These are phyloP conservation scores for Pelobates cultripes DNA, from an alignment of 2,797 vertebrate genomes.

Conservation along the genomic window DNA sequence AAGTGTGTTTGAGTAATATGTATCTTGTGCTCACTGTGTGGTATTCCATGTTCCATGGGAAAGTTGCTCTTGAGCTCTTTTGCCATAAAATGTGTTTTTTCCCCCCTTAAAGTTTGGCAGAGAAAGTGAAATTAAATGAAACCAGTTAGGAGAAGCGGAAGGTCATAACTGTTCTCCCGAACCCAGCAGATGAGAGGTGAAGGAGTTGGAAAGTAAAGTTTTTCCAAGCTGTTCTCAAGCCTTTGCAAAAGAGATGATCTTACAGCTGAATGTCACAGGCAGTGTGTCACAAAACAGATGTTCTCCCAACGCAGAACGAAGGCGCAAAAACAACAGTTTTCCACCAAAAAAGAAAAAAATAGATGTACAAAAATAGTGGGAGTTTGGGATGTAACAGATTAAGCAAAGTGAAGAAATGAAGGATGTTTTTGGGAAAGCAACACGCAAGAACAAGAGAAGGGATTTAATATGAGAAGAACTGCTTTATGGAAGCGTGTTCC, in stretches of 20 bases:
- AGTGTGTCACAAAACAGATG: conserved; percentile 41
- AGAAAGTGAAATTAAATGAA: conserved; percentile 53
- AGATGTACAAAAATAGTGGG: conserved; percentile 14
- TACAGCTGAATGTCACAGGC: conserved; percentile 47
- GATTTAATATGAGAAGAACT: not conserved
- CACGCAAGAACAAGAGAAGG: not conserved
- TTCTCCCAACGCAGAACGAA: conserved; percentile 34
- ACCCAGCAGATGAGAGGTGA: conserved; percentile 51
- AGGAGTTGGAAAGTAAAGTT: conserved; percentile 45
- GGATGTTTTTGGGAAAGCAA: not conserved
- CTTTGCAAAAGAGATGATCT: conserved; percentile 18
- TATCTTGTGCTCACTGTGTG: conserved; percentile 22
- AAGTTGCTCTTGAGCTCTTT: conserved; percentile 26
- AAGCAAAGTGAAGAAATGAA: not conserved
- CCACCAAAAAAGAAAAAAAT: not conserved
- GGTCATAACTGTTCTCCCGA: conserved; percentile 52
- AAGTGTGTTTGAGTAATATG: not conserved
- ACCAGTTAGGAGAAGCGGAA: conserved; percentile 48
- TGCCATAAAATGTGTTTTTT: conserved; percentile 42
- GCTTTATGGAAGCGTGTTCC: not conserved
- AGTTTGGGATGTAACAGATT: conserved; percentile 32
- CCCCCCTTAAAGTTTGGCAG: conserved; percentile 45
- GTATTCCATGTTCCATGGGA: conserved; percentile 36
- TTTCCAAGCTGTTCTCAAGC: conserved; percentile 54
- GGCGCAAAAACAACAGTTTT: not conserved